phyloP scores from a whole-genome alignment of 2,113 vertebrate genomes.

The Cinclus mexicanus region DNA sequence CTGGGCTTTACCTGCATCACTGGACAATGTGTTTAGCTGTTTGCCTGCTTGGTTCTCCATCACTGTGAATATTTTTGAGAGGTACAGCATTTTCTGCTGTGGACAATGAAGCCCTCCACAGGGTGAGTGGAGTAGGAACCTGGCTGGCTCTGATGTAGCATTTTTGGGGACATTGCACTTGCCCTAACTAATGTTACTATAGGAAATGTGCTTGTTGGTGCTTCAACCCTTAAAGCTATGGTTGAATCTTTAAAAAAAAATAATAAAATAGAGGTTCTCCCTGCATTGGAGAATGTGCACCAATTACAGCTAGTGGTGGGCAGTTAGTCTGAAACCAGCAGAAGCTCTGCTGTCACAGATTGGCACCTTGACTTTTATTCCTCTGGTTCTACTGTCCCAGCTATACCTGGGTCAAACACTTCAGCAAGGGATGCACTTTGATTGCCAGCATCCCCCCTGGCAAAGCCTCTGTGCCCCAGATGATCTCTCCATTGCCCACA shows the following conservation, averaged over 20 bases:
- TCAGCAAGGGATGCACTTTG: background rate
- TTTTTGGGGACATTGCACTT: background rate
- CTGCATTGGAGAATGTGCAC: background rate
- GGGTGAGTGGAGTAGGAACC: accelerated
- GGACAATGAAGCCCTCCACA: background rate
- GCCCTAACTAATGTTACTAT: accelerated
- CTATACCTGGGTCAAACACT: background rate
- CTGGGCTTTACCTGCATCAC: background rate
- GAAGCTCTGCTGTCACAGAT: background rate
- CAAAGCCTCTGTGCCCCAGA: accelerated
- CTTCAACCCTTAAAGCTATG: background rate
- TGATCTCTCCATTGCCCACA: background rate
- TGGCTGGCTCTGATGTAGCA: background rate
- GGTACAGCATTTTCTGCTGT: accelerated
- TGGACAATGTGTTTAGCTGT: background rate
- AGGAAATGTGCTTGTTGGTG: background rate
- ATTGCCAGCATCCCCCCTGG: accelerated
- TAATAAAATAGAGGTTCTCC: background rate
- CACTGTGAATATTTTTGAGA: background rate
- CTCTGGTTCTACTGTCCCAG: background rate
- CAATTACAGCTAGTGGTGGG: background rate
- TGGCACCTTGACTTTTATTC: background rate
- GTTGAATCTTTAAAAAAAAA: background rate
- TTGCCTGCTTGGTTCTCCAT: background rate
- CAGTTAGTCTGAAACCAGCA: background rate